Evolutionary conservation across 1,140 invertebrate genomes (phyloP), one percentile per base, ranked within the genome.

Genomic region (Daktulosphaira vitifoliae): DNA sequence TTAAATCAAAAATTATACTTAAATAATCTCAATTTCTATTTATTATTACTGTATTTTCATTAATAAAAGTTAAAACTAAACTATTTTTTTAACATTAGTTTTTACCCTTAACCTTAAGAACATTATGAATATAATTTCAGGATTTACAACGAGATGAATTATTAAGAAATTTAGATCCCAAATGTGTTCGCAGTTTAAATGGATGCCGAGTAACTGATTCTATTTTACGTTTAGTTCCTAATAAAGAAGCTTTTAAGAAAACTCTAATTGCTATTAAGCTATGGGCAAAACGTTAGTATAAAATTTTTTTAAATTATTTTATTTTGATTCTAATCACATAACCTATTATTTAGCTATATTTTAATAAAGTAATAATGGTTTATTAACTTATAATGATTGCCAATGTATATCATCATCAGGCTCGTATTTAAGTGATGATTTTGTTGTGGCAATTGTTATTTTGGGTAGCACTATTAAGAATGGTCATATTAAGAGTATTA

Each of bases 141-240:
- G 90, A 98, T 78, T 79, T 98, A 8, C 80, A 83, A 68, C 29
- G 93, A 76, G 92, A 97, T 74, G 84, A 83, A 72, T 76, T 99
- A 11, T 76, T 99, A 4, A 96, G 95, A 77, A 96, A 98, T 79
- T 77, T 99, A 37, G 93, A 98, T 77, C 88, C 86, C 73, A 96
- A 96, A 73, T 96, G 92, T 79, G 94, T 99, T 0, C 78, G 96
- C 56, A 97, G 93, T 75, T 80, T 99, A 15, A 99, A 99, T 78
- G 96, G 96, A 50, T 98, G 93, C 73, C 81, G 96, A 65, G 96
- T 99, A 0, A 98, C 96, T 0, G 96, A 99, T 78, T 94, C 98
- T 78, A 98, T 99, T 73, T 75, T 98, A 7, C 82, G 90, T 56
- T 78, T 98, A 39, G 96, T 99, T 70, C 96, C 96, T 33, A 90